phyloP scores from a whole-genome alignment of 2,797 vertebrate species.

The Chrysocyon brachyurus region DNA sequence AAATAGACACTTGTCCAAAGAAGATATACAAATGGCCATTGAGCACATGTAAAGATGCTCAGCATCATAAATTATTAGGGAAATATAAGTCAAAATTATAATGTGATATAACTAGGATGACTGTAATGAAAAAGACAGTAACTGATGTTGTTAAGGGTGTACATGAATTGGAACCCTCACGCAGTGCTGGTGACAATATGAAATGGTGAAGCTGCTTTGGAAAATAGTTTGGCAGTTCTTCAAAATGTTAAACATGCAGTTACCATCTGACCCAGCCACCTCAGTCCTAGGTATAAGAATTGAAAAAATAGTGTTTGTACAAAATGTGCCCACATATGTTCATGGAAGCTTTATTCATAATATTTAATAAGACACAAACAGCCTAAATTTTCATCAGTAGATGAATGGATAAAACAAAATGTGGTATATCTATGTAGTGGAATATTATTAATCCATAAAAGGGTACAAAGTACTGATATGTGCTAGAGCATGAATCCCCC shows the following conservation, averaged over 20 bases:
- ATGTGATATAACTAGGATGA: neutral
- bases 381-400: neutral
- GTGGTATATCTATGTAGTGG: neutral
- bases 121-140: neutral
- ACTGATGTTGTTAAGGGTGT: neutral
- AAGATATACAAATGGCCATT: neutral
- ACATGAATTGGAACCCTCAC: neutral
- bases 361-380: neutral
- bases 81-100: neutral
- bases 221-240: neutral
- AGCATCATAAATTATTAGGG: neutral
- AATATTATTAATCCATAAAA: neutral
- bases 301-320: neutral
- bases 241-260: neutral
- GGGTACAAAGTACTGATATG: neutral
- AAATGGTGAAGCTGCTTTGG: neutral
- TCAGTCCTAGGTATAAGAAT: neutral
- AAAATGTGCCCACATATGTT: neutral
- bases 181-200: neutral
- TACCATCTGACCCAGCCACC: neutral
- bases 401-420: neutral
- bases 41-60: neutral
- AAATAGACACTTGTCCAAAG: neutral
- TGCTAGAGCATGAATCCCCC: neutral
- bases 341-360: neutral